phyloP scores from a whole-genome alignment of 2,113 vertebrate genomes.

The Manacus vitellinus region DNA sequence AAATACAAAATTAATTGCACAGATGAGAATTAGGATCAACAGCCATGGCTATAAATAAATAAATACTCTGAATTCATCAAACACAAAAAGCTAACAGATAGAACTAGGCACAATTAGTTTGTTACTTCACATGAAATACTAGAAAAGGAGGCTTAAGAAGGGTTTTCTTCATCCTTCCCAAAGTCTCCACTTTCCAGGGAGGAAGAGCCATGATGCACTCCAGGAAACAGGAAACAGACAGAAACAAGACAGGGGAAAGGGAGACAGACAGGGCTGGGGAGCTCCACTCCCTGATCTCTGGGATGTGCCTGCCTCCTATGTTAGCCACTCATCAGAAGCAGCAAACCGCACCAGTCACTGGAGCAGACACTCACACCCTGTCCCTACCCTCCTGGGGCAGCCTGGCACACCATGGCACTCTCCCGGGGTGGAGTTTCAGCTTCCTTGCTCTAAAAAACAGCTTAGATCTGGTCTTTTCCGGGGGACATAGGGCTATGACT shows the following conservation, averaged over 20 bases:
- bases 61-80: neutral
- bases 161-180: neutral
- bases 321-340: neutral
- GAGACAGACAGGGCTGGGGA: neutral
- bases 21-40: neutral
- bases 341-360: rapidly evolving
- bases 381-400: neutral
- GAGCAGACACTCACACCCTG: neutral
- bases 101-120: neutral
- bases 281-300: neutral
- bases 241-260: neutral
- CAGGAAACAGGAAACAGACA: neutral
- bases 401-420: neutral
- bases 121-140: neutral
- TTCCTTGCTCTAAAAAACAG: neutral
- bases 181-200: neutral
- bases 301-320: neutral
- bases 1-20: neutral
- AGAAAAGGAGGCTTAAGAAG: neutral
- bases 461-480: neutral
- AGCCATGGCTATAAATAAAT: neutral
- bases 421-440: neutral
- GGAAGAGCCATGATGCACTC: neutral
- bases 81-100: neutral
- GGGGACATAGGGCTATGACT: neutral